phyloP scores from a whole-genome alignment of 2,113 vertebrate genomes.

The human region DNA sequence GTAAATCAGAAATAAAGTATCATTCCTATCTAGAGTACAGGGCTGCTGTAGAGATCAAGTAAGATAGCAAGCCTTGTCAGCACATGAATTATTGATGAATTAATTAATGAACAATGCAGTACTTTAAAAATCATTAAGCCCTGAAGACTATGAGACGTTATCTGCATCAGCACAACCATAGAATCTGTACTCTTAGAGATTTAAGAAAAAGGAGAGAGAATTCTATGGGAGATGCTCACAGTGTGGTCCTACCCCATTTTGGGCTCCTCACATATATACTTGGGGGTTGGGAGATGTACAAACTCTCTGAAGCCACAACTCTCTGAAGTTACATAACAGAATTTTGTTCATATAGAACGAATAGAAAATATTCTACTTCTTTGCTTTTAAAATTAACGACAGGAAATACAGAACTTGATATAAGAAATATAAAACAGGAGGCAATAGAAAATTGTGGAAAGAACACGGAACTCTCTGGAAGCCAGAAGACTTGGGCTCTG shows the following conservation, averaged over 20 bases:
- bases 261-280: not conserved
- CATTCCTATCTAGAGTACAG: not conserved
- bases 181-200: not conserved
- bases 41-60: not conserved
- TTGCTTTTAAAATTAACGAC: slow-evolving; percentile 31
- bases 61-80: not conserved
- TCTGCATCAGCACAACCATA: not conserved
- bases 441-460: not conserved
- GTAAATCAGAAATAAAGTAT: slow-evolving; percentile 29
- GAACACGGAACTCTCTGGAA: not conserved
- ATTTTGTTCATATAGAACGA: not conserved
- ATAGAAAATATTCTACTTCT: slow-evolving; percentile 9
- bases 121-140: slow-evolving; percentile 1
- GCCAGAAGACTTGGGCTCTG: not conserved
- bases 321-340: not conserved
- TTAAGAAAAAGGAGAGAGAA: not conserved
- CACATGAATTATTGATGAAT: not conserved
- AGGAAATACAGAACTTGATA: slow-evolving; percentile 14
- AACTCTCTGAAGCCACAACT: not conserved
- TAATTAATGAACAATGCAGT: not conserved
- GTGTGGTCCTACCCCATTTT: not conserved
- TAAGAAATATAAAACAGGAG: not conserved
- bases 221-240: not conserved
- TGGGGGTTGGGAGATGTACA: accelerated
- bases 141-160: not conserved